Base-by-base conservation (phyloP, 1,140 invertebrate species). In the Nixonia krombeini region DNA sequence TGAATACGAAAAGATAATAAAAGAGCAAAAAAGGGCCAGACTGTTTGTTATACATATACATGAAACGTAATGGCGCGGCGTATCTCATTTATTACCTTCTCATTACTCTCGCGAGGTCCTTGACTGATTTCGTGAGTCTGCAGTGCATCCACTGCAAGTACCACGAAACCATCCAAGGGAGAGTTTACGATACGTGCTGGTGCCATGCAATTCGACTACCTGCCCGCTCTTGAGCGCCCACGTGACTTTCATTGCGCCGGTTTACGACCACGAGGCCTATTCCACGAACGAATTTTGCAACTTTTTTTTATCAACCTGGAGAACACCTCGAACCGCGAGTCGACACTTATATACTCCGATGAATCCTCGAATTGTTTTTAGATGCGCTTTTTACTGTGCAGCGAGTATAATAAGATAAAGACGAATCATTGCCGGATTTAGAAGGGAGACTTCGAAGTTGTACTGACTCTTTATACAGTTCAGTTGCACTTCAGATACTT, bases 151-250 rank as follows among this genome's bases (percentile, higher is more conserved):
- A 51, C 63, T 49, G 56, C 68, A 65, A 62, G 71, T 71, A 69
- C 69, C 65, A 44, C 65, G 69, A 72, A 74, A 70, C 57, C 52
- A 59, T 62, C 64, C 64, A 26, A 44, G 57, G 55, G 59, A 63
- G 63, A 59, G 49, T 70, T 73, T 62, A 70, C 67, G 63, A 65
- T 69, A 65, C 63, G 55, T 52, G 62, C 62, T 51, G 59, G 63
- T 57, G 52, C 65, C 41, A 46, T 74, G 70, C 70, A 66, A 72
- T 72, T 72, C 68, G 57, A 72, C 61, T 72, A 66, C 69, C 72
- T 65, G 71, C 53, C 58, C 55, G 59, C 51, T 47, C 53, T 42
- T 51, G 44, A 64, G 40, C 59, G 44, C 35, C 59, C 25, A 12
- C 65, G 59, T 67, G 57, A 73, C 58, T 70, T 70, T 62, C 58